Evolutionary conservation across 2,113 vertebrate genomes (phyloP), one percentile per base, ranked within the genome.

Genomic region (Istiophorus platypterus): DNA sequence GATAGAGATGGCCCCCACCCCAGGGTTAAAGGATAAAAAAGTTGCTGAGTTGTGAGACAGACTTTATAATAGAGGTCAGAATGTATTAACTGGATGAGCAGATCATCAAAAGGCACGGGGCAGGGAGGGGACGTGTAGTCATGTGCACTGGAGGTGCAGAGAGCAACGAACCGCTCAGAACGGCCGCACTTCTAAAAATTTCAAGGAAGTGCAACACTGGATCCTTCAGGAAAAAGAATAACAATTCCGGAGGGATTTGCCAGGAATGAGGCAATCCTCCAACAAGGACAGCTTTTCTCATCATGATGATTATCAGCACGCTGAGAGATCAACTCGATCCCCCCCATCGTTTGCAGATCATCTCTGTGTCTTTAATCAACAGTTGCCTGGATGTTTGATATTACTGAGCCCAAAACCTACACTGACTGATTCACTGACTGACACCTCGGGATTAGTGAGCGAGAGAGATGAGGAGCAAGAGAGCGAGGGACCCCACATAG

Each of bases 51-150:
- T 51, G 47, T 47, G 51, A 57, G 52, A 80, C 73, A 76, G 72
- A 41, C 8, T 2, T 72, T 77, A 69, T 79, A 85, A 87, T 76
- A 49, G 65, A 76, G 68, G 77, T 64, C 75, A 66, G 78, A 66
- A 67, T 86, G 64, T 68, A 78, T 68, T 85, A 78, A 81, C 82
- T 81, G 78, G 63, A 80, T 82, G 66, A 84, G 67, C 24, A n/a
- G 75, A 77, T 73, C 78, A 77, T 91, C 73, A 87, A 80, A 81
- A 77, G 34, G 54, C 83, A 74, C 20, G 41, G 22, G n/a, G 59
- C 31, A 52, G 58, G 56, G 52, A 64, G 27, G 59, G 26, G 52
- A 41, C 58, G 52, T 45, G 72, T 68, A 63, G 62, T n/a, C 71
- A 73, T 4, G 17, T 66, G 79, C 61, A 65, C 37, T 1, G 5